These are phyloP conservation scores for Lerema accius DNA, from an alignment of 1,140 invertebrate genomes.

Conservation along the genomic window DNA sequence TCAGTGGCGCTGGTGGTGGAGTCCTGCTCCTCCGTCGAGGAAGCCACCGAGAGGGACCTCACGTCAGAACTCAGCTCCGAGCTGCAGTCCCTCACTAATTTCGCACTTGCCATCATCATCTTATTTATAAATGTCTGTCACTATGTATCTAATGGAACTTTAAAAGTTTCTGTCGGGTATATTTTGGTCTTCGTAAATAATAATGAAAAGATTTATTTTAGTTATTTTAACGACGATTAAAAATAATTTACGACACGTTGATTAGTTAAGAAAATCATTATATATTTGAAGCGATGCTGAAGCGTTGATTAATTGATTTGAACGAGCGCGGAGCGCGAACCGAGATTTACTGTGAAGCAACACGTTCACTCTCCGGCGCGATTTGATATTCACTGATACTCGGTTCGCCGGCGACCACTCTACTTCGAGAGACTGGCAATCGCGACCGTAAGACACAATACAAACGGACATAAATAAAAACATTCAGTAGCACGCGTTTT, in stretches of 20 bases:
- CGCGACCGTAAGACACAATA: conserved; percentile 17
- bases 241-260: conserved; percentile 3
- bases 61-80: conserved; percentile 79
- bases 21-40: conserved; percentile 78
- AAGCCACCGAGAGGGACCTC: conserved; percentile 74
- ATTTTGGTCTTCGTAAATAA: conserved; percentile 6
- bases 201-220: background rate
- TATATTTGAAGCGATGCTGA: conserved; percentile 13
- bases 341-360: conserved; percentile 32
- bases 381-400: conserved; percentile 54
- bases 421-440: conserved; percentile 18
- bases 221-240: conserved; percentile 2
- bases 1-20: conserved; percentile 78
- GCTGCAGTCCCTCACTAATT: conserved; percentile 80
- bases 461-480: conserved; percentile 21
- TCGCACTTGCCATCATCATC: conserved; percentile 83
- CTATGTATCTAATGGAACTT: background rate
- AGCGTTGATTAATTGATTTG: conserved; percentile 16
- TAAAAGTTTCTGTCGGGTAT: background rate
- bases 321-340: conserved; percentile 44
- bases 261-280: conserved; percentile 18
- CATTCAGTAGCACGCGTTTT: conserved; percentile 20
- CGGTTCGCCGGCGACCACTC: conserved; percentile 28
- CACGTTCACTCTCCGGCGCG: conserved; percentile 52
- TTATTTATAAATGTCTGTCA: conserved; percentile 32